Conservation (phyloP, 2,113 vertebrate genomes). For the Labeo rohita region DNA sequence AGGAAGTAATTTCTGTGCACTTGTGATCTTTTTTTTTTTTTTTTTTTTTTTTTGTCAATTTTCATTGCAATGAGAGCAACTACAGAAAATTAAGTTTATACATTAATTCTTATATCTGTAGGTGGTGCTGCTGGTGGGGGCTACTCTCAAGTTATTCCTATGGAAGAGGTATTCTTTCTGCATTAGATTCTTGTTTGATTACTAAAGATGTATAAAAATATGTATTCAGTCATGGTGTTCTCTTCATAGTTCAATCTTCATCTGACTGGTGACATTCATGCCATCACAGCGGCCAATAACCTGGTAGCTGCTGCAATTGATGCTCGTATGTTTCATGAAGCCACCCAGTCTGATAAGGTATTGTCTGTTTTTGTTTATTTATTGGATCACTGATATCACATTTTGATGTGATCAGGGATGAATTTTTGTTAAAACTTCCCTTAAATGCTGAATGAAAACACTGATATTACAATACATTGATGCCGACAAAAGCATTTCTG, state of each 20-base stretch:
- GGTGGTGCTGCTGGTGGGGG: conserved; percentile 97
- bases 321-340: conserved; percentile 93
- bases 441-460: not conserved
- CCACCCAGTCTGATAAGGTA: conserved; percentile 93
- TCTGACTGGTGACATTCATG: conserved; percentile 97
- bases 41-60: not conserved
- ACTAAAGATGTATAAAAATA: not conserved
- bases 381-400: not conserved
- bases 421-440: not conserved
- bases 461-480: not conserved
- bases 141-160: conserved; percentile 96
- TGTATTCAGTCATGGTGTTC: not conserved
- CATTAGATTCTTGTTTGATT: not conserved
- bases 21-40: not conserved
- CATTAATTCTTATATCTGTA: conserved; percentile 66
- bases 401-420: not conserved
- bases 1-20: not conserved
- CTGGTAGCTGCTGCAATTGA: conserved; percentile 93
- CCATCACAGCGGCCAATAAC: conserved; percentile 97
- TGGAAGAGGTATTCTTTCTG: conserved; percentile 92
- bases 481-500: not conserved
- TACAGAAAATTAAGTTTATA: not conserved
- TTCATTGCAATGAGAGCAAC: not conserved
- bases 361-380: not conserved
- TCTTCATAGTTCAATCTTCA: conserved; percentile 94